These are phyloP conservation scores for Petrophora chlorosata DNA, from an alignment of 2,888 invertebrate genomes.

Conservation along the genomic window DNA sequence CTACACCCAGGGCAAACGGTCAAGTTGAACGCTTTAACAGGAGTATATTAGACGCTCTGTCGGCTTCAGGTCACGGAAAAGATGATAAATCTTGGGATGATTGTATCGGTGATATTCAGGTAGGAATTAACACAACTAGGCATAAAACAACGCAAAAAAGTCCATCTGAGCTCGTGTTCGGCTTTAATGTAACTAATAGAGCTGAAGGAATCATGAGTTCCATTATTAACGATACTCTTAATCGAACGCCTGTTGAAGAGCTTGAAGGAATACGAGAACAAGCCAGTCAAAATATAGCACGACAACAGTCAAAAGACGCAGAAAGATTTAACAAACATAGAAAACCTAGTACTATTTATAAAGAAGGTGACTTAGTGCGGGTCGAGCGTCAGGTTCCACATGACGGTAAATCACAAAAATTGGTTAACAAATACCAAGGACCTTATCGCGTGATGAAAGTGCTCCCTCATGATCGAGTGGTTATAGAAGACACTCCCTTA, in stretches of 20 bases:
- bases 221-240: neutral
- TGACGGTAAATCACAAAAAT: neutral
- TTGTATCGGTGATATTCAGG: neutral
- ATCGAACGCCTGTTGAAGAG: neutral
- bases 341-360: neutral
- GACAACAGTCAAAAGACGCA: neutral
- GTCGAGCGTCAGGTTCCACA: neutral
- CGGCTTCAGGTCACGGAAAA: neutral
- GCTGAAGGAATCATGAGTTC: neutral
- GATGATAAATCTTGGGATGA: neutral
- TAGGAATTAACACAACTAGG: neutral
- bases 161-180: neutral
- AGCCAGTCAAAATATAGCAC: neutral
- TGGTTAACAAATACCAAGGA: neutral
- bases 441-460: neutral
- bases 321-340: neutral
- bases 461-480: neutral
- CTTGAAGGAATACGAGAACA: neutral
- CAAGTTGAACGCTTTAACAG: neutral
- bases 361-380: neutral
- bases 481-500: neutral
- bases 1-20: constrained; percentile 4
- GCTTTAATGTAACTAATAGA: neutral
- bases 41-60: constrained; percentile 8
- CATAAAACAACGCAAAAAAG: neutral